These are phyloP conservation scores for Bubo blakistoni DNA, from an alignment of 2,113 vertebrate species.

Conservation along the genomic window DNA sequence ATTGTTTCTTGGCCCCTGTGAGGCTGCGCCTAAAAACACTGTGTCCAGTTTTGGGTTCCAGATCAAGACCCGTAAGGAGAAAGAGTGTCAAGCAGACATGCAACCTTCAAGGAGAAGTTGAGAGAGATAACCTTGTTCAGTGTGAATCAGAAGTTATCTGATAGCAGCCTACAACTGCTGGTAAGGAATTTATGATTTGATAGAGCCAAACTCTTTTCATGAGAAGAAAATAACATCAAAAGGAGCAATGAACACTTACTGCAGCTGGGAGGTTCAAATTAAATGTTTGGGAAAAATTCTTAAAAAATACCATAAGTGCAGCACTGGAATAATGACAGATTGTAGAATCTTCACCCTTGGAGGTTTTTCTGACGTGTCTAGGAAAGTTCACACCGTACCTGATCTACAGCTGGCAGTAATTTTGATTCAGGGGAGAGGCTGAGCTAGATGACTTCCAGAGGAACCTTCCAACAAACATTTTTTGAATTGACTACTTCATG, in stretches of 20 bases:
- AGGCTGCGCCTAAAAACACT: background rate
- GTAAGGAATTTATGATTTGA: background rate
- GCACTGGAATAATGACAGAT: background rate
- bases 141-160: fast-evolving
- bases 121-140: background rate
- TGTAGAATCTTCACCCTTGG: background rate
- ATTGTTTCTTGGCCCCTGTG: background rate
- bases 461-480: background rate
- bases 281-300: background rate
- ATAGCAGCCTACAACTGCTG: background rate
- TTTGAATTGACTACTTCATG: background rate
- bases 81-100: background rate
- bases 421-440: background rate
- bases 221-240: background rate
- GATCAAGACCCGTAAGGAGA: fast-evolving
- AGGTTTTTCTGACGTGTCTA: background rate
- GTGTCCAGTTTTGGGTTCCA: background rate
- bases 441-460: background rate
- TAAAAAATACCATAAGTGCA: background rate
- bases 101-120: background rate
- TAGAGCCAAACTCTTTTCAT: background rate
- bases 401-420: background rate
- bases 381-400: background rate
- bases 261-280: background rate
- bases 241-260: background rate